A percentile compares a stretch with the other conserved stretches of the same genome.
Evolutionary conservation across 1,140 invertebrate genomes (phyloP).

Genomic region (Cydia pomonella): DNA sequence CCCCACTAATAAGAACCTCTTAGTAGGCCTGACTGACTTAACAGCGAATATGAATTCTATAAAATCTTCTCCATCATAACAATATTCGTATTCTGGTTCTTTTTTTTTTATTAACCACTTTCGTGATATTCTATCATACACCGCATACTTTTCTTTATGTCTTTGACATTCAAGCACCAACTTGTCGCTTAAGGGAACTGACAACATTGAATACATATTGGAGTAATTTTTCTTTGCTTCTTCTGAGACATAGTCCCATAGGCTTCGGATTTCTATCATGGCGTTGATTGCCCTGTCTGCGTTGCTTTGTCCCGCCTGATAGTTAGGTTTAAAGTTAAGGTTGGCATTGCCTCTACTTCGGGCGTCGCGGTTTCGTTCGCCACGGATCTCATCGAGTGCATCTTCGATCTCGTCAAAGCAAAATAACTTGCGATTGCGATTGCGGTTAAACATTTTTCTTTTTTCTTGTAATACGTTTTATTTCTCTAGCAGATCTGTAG

Average conservation of each 20-base stretch:
- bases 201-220: slow-evolving; percentile 3
- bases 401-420: not conserved
- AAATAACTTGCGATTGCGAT: not conserved
- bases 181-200: not conserved
- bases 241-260: not conserved
- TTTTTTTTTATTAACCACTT: not conserved
- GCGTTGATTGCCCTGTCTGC: slow-evolving; percentile 9
- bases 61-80: slow-evolving; percentile 10
- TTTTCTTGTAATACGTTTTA: not conserved
- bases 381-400: not conserved
- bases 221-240: slow-evolving; percentile 1
- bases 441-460: too few relatives aligned
- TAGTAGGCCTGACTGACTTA: not conserved
- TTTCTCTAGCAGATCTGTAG: not conserved
- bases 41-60: not conserved
- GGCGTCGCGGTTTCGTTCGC: too few relatives aligned
- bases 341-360: not conserved
- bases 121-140: not conserved
- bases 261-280: not conserved
- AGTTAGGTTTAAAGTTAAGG: not conserved
- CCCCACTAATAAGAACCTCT: not conserved
- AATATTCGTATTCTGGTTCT: not conserved
- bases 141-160: not conserved
- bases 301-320: not conserved
- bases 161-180: slow-evolving; percentile 7